Base-by-base conservation (phyloP, 1,140 invertebrate species). In the Heliothis virescens region DNA sequence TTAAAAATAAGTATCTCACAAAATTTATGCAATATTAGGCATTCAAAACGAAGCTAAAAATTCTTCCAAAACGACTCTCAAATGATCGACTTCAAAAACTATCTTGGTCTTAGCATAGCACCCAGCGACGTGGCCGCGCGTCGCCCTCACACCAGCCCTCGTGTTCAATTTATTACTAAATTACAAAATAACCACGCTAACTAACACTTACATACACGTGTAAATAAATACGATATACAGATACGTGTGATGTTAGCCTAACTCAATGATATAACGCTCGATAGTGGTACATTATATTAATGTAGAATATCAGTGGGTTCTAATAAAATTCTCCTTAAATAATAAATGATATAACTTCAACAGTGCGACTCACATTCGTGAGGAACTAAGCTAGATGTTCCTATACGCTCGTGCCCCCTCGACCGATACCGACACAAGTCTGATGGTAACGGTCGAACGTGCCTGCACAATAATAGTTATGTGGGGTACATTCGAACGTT, bases 101-200 rank as follows among this genome's bases (percentile, higher is more conserved):
- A 86, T 86, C 85, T 91, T 91, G 90, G 89, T 92, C 88, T 89
- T 89, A 86, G 84, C 89, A 86, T 89, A 91, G 90, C 90, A 91
- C 90, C 88, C 85, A 84, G 82, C 84, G 82, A 86, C 82, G 76
- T 81, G 34, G 18, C 63, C 41, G 16, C 57, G 34, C 72, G 57
- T 16, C 21, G 59, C 74, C 50, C 15, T 29, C 74, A 76, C 59
- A 48, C 16, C 79, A 55, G 34, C 75, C 73, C 52, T 63, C 57
- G 52, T 65, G 73, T 79, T 72, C 29, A 65, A 52, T 79, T 71
- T 72, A 75, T 75, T 62, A 71, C 72, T 82, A 79, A 79, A 67
- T 79, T 76, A 79, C 76, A 76, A 79, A 79, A 59, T 53, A 79
- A 72, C 62, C 77, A 79, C 21, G 71, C 60, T 69, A 79, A 71